These are phyloP conservation scores for Silurus aristotelis DNA, from an alignment of 2,797 vertebrate genomes.

Conservation along the genomic window DNA sequence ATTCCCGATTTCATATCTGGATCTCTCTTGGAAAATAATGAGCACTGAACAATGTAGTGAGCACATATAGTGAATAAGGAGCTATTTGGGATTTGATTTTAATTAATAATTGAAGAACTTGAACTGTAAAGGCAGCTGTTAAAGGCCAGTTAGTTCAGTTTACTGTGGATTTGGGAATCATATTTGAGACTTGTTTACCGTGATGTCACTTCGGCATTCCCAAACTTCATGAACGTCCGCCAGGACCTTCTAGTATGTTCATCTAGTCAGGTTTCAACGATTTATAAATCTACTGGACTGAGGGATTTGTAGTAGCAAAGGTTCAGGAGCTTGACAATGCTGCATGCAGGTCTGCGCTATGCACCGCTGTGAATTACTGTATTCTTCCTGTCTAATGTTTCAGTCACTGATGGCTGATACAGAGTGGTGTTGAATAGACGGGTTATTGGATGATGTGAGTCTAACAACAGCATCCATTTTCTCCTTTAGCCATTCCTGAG, in stretches of 20 bases:
- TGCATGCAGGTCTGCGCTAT: not conserved
- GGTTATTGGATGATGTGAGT: slow-evolving; percentile 47
- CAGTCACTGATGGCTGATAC: not conserved
- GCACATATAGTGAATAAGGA: not conserved
- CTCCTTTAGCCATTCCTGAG: slow-evolving; percentile 66
- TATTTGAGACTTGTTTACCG: not conserved
- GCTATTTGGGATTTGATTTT: not conserved
- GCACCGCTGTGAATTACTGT: not conserved
- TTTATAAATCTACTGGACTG: not conserved
- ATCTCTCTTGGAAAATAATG: too few relatives aligned
- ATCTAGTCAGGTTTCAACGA: not conserved
- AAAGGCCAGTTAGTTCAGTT: not conserved
- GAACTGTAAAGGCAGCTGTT: not conserved
- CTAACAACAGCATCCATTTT: slow-evolving; percentile 55
- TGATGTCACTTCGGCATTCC: not conserved
- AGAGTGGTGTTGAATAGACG: not conserved
- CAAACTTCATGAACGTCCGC: not conserved
- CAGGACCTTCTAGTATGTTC: slow-evolving; percentile 11
- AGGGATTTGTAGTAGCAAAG: not conserved
- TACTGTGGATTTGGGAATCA: slow-evolving; percentile 4
- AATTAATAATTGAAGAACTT: not conserved
- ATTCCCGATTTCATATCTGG: not conserved
- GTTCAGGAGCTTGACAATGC: not conserved
- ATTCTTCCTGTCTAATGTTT: slow-evolving; percentile 2
- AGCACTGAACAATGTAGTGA: not conserved